A percentile compares a stretch with the other conserved stretches of the same genome.
These are phyloP conservation scores for Sycophila sp. DNA, from an alignment of 1,140 invertebrate species.

Conservation along the genomic window DNA sequence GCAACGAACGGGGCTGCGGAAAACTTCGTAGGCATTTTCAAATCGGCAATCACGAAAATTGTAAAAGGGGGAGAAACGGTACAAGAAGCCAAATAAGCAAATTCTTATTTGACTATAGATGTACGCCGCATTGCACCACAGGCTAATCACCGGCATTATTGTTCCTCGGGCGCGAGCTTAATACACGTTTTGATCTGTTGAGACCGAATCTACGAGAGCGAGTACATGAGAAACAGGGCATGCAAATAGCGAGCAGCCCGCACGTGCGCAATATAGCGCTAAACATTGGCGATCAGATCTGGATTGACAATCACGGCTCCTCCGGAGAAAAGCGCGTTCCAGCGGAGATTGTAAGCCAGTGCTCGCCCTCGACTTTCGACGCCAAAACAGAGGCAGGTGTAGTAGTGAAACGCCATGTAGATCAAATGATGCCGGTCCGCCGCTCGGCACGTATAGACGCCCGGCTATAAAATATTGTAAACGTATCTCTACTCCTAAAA, in stretches of 20 bases:
- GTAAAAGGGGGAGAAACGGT: constrained; percentile 8
- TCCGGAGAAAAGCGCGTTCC: not conserved
- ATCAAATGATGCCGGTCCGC: not conserved
- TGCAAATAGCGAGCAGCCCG: not conserved
- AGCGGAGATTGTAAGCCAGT: not conserved
- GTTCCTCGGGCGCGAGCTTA: not conserved
- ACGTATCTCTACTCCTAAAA: too few species aligned
- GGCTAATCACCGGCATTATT: not conserved
- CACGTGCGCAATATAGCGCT: not conserved
- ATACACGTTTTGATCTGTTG: not conserved
- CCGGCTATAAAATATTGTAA: too few species aligned
- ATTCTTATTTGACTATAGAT: constrained; percentile 14
- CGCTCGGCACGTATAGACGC: not conserved
- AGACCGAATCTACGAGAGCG: too few species aligned
- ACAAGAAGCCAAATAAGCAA: not conserved
- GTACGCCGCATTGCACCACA: constrained; percentile 43
- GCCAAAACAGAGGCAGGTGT: not conserved
- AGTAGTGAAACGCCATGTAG: not conserved
- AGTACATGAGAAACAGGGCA: not conserved
- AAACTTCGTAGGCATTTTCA: not conserved
- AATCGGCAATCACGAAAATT: constrained; percentile 44
- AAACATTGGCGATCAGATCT: not conserved
- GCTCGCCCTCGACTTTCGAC: not conserved
- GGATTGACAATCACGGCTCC: not conserved
- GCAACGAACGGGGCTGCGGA: too few species aligned